These are phyloP conservation scores for Erpetoichthys calabaricus DNA, from an alignment of 2,797 vertebrate genomes.

Conservation along the genomic window DNA sequence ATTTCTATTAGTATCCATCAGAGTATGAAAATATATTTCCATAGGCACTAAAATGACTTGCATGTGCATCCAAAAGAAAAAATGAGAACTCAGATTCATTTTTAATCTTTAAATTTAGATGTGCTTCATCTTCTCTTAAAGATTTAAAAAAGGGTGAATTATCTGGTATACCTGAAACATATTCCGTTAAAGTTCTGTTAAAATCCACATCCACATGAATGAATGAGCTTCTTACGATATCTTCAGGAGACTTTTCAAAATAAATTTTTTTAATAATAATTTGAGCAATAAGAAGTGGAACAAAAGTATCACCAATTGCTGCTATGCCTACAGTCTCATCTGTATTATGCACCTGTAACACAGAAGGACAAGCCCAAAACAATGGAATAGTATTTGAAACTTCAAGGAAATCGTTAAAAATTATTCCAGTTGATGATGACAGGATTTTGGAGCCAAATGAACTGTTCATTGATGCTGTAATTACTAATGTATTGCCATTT, in stretches of 20 bases:
- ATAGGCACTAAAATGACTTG: conserved; percentile 31
- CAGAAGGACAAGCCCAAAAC: conserved; percentile 33
- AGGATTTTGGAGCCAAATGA: conserved; percentile 38
- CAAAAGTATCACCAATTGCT: conserved; percentile 25
- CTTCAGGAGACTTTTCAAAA: conserved; percentile 18
- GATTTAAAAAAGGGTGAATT: conserved; percentile 13
- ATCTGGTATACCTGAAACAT: conserved; percentile 15
- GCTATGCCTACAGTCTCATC: conserved; percentile 23
- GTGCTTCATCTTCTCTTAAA: conserved; percentile 4
- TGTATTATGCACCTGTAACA: conserved; percentile 21
- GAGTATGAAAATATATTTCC: conserved; percentile 25
- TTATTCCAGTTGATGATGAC: conserved; percentile 33
- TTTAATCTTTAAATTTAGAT: conserved; percentile 2
- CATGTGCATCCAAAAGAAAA: conserved; percentile 21
- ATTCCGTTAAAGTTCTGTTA: conserved; percentile 10
- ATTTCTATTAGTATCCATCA: conserved; percentile 29
- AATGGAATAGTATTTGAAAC: conserved; percentile 2
- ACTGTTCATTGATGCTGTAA: conserved; percentile 39
- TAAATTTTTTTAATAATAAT: conserved; percentile 28
- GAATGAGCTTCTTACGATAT: conserved; percentile 17
- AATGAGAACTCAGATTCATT: conserved; percentile 20
- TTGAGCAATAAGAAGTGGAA: conserved; percentile 20
- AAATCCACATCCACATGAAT: conserved; percentile 14
- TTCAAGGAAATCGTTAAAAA: conserved; percentile 33
- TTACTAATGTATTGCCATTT: conserved; percentile 32